A percentile compares a stretch with the other conserved stretches of the same genome.
These are phyloP conservation scores for Poeciliopsis turneri DNA, from an alignment of 2,797 vertebrate genomes.

Conservation along the genomic window DNA sequence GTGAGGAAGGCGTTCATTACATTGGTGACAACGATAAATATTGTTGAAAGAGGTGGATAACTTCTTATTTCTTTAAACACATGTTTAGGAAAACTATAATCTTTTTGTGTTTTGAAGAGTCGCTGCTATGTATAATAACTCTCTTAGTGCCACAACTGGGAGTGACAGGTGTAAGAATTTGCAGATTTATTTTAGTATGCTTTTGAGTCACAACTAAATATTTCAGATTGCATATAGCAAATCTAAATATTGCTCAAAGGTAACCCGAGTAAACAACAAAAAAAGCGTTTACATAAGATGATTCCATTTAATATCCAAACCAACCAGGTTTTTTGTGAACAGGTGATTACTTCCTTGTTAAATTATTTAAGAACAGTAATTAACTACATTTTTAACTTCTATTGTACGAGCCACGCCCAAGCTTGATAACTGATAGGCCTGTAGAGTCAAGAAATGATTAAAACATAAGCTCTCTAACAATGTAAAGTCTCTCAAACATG, in stretches of 20 bases:
- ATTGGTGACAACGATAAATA: background rate
- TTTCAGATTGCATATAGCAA: background rate
- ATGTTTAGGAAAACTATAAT: background rate
- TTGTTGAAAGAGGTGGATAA: background rate
- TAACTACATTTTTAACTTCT: background rate
- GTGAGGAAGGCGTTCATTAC: background rate
- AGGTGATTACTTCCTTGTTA: too few species aligned
- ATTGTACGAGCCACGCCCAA: background rate
- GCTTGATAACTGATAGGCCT: background rate
- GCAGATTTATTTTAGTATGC: background rate
- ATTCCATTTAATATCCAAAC: too few species aligned
- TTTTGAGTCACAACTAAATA: background rate
- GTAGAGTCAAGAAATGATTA: background rate
- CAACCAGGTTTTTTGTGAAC: too few species aligned
- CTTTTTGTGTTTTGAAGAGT: background rate
- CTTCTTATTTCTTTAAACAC: background rate
- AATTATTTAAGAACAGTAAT: too few species aligned
- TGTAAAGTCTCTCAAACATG: background rate
- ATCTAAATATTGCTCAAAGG: background rate
- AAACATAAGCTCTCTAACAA: background rate
- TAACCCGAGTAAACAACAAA: background rate
- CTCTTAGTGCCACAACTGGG: background rate
- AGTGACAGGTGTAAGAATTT: background rate
- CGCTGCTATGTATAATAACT: background rate
- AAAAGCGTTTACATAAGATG: too few species aligned